phyloP scores from a whole-genome alignment of 2,797 vertebrate genomes.

The Menidia menidia region DNA sequence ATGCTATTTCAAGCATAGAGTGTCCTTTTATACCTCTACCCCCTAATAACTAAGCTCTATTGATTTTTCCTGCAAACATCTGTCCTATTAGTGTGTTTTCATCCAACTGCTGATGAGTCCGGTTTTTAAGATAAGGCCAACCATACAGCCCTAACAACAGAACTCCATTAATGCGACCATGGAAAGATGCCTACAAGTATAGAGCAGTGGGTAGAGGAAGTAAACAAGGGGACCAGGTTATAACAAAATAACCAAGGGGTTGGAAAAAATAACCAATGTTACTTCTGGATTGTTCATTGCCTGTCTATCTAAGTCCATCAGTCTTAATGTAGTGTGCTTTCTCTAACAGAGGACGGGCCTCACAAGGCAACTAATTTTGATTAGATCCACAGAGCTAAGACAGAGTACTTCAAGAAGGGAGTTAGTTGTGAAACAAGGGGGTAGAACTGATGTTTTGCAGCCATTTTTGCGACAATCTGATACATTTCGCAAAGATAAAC shows the following conservation, averaged over 20 bases:
- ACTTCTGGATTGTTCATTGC: constrained; percentile 63
- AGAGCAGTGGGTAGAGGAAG: constrained; percentile 43
- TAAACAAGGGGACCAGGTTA: constrained; percentile 46
- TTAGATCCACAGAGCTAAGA: constrained; percentile 67
- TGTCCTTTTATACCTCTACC: constrained; percentile 62
- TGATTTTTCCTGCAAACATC: constrained; percentile 68
- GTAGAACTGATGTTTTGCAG: constrained; percentile 25
- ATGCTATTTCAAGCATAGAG: constrained; percentile 59
- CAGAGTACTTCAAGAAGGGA: constrained; percentile 24
- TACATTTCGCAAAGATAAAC: constrained; percentile 26
- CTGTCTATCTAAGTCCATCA: constrained; percentile 63
- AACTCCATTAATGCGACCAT: constrained; percentile 64
- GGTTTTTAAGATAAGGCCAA: constrained; percentile 62
- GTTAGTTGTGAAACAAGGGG: constrained; percentile 1
- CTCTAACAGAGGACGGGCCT: constrained; percentile 38
- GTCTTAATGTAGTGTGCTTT: constrained; percentile 60
- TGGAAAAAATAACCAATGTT: constrained; percentile 59
- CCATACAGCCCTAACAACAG: constrained; percentile 65
- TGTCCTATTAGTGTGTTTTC: constrained; percentile 68
- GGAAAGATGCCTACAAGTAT: constrained; percentile 49
- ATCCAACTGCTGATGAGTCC: constrained; percentile 69
- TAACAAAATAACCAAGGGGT: constrained; percentile 64
- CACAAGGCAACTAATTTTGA: constrained; percentile 72
- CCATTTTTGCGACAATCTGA: constrained; percentile 20
- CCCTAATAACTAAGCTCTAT: constrained; percentile 64